These are phyloP conservation scores for Hafferia zeledoni DNA, from an alignment of 2,797 vertebrate species.

Conservation along the genomic window DNA sequence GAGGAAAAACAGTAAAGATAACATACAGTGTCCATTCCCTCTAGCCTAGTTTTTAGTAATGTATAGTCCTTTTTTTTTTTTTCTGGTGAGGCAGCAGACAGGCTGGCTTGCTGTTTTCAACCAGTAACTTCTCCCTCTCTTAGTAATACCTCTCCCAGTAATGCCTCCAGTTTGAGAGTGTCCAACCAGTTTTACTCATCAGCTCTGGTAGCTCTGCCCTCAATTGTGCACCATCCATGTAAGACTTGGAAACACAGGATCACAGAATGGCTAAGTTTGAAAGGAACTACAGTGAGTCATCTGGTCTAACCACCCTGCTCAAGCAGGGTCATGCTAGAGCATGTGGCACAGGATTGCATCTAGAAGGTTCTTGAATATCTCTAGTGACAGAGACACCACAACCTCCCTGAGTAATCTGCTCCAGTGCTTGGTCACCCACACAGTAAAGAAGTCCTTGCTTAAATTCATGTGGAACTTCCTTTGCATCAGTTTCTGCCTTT, in stretches of 20 bases:
- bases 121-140: neutral
- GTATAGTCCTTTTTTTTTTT: neutral
- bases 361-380: neutral
- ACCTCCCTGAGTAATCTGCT: neutral
- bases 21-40: neutral
- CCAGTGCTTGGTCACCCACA: fast-evolving
- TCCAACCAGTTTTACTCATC: neutral
- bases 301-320: neutral
- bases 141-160: neutral
- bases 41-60: neutral
- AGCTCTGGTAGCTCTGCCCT: neutral
- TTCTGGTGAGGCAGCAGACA: neutral
- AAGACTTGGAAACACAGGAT: neutral
- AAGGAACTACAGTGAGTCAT: neutral
- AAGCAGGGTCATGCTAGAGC: neutral
- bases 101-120: neutral
- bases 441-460: neutral
- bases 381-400: too few species aligned
- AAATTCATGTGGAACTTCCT: neutral
- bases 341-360: neutral
- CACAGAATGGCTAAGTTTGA: neutral
- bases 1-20: neutral
- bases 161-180: neutral
- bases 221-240: fast-evolving
- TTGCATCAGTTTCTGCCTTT: neutral